Evolutionary conservation across 2,113 vertebrate species (phyloP).

Genomic region (Oncorhynchus mykiss): DNA sequence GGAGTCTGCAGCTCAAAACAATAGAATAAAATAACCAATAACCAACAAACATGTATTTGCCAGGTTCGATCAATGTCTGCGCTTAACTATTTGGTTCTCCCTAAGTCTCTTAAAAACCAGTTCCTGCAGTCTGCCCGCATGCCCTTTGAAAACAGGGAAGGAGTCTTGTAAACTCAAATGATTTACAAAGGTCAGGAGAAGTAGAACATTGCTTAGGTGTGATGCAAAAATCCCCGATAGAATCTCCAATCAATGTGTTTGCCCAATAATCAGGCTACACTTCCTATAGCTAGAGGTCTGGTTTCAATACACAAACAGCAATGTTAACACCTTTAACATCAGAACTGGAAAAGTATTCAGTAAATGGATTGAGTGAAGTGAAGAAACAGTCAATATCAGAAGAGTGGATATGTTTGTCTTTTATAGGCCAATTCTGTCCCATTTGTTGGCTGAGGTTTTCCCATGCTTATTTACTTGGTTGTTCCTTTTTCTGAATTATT

Average conservation of each 20-base stretch:
- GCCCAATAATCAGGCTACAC: constrained; percentile 18
- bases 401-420: background rate
- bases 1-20: constrained; percentile 25
- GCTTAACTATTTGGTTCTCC: constrained; percentile 73
- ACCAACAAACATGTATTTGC: constrained; percentile 69
- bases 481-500: constrained; percentile 26
- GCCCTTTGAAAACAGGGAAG: constrained; percentile 83
- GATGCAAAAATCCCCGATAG: constrained; percentile 79
- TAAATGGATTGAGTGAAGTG: background rate
- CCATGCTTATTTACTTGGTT: constrained; percentile 5
- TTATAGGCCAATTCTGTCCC: background rate
- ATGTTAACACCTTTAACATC: background rate
- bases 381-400: background rate
- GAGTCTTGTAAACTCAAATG: constrained; percentile 83
- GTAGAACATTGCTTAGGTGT: constrained; percentile 76
- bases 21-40: constrained; percentile 25
- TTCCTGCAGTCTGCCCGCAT: constrained; percentile 74
- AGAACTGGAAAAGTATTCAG: background rate
- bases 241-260: constrained; percentile 43
- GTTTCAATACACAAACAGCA: constrained; percentile 6
- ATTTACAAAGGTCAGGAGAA: constrained; percentile 93
- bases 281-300: constrained; percentile 20
- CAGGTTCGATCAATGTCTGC: constrained; percentile 75
- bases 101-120: constrained; percentile 87
- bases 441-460: background rate